Conservation (phyloP, 2,113 vertebrate species). For the Muntiacus reevesi region DNA sequence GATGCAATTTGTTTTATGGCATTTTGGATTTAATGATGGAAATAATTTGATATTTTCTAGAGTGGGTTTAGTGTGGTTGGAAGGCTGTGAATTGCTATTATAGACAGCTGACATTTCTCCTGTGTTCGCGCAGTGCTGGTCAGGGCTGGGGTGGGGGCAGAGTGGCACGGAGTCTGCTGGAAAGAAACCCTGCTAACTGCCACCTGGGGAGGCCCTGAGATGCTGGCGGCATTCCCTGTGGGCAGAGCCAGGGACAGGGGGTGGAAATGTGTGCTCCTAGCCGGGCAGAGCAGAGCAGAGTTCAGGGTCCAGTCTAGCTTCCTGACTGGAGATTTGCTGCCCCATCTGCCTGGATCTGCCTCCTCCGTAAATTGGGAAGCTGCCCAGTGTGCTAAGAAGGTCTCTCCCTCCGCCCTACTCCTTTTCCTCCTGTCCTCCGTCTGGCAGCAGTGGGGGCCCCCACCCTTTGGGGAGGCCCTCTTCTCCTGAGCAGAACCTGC, state of each 20-base stretch:
- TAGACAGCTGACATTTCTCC: neutral
- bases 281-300: neutral
- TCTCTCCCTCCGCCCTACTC: neutral
- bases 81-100: neutral
- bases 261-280: neutral
- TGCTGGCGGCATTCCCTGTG: fast-evolving
- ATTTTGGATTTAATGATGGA: constrained; percentile 69
- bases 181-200: neutral
- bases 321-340: neutral
- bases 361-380: neutral
- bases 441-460: neutral
- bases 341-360: neutral
- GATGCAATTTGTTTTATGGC: constrained; percentile 65
- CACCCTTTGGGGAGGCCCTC: neutral
- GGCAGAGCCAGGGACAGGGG: fast-evolving
- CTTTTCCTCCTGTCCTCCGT: neutral
- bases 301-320: neutral
- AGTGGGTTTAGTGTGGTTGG: constrained; percentile 28
- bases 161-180: neutral
- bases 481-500: neutral
- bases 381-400: neutral
- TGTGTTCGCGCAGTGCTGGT: fast-evolving
- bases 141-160: neutral
- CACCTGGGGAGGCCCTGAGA: neutral
- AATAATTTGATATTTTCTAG: constrained; percentile 63